Base-by-base conservation (phyloP, 1,140 invertebrate genomes). In the Conopomorpha cramerella region DNA sequence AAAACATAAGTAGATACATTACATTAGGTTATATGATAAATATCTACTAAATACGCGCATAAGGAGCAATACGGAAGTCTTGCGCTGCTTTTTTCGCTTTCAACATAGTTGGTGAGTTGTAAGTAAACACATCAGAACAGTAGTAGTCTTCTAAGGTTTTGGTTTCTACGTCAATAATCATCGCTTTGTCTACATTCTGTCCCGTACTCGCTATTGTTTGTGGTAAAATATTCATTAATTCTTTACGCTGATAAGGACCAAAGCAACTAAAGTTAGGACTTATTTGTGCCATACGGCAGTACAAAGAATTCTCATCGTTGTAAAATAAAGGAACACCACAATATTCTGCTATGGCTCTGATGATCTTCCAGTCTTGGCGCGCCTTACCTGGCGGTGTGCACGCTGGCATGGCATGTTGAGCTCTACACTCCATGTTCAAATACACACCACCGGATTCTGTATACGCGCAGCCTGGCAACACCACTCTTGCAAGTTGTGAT, bases 391-490 rank as follows among this genome's bases (percentile, higher is more conserved):
- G 71, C 0, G 65, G 62, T 6, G 61, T 58, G 3, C 70, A 47
- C 1, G 67, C 67, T 7, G 63, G 62, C 19, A 57, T 18, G 1
- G 71, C 67, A n/a, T 42, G 51, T 39, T 76, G 71, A 23, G 58
- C 37, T 10, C 71, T 45, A 36, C 62, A 43, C 35, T 76, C 71
- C 64, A 72, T 67, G 39, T 72, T 76, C 35, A 76, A 25, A 38
- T 48, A 76, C 3, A 50, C 38, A 8, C 67, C 71, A 1, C 64
- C 64, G 16, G 54, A 35, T 60, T 91, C 89, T 0, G 89, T 89
- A 61, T 89, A 91, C 1, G 89, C 87, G 30, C 86, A 80, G 18
- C 85, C 88, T 16, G 89, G 89, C n/a, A 91, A 63, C 43, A 91
- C 72, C 11, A 86, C 71, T 60, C 88, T 84, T n/a, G 89, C 88